Conservation (phyloP, 2,888 invertebrate species). For the Tortricodes alternella region DNA sequence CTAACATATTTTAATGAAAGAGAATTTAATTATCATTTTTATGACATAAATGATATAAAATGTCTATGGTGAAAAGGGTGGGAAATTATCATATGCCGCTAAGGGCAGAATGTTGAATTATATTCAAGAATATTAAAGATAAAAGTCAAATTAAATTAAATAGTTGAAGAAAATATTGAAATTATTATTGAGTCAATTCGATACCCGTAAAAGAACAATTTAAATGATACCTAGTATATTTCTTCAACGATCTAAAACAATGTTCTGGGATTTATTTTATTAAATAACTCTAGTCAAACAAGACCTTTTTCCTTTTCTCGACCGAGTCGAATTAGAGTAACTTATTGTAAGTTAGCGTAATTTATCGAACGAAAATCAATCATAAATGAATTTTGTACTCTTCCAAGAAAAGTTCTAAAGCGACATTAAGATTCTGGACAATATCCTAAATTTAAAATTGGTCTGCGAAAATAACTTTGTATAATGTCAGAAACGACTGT, state of each 20-base stretch:
- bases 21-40: conserved; percentile 22
- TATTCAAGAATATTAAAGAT: not conserved
- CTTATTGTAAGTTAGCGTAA: conserved; percentile 7
- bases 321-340: conserved; percentile 1
- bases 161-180: not conserved
- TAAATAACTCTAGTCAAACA: not conserved
- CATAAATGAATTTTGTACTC: conserved; percentile 16
- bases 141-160: not conserved
- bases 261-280: not conserved
- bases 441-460: too few relatives aligned
- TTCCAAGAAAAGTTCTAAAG: not conserved
- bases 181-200: too few relatives aligned
- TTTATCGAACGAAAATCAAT: conserved; percentile 1
- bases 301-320: not conserved
- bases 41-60: not conserved
- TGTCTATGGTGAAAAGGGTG: conserved; percentile 19
- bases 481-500: too few relatives aligned
- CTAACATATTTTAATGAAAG: conserved; percentile 33
- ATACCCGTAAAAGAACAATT: too few relatives aligned
- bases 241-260: not conserved
- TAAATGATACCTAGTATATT: not conserved
- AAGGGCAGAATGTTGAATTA: not conserved
- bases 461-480: too few relatives aligned
- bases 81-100: not conserved
- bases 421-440: not conserved